Evolutionary conservation across 2,888 invertebrate species (phyloP), one percentile per base, ranked within the genome.

Genomic region (Caenorhabditis macrosperma): DNA sequence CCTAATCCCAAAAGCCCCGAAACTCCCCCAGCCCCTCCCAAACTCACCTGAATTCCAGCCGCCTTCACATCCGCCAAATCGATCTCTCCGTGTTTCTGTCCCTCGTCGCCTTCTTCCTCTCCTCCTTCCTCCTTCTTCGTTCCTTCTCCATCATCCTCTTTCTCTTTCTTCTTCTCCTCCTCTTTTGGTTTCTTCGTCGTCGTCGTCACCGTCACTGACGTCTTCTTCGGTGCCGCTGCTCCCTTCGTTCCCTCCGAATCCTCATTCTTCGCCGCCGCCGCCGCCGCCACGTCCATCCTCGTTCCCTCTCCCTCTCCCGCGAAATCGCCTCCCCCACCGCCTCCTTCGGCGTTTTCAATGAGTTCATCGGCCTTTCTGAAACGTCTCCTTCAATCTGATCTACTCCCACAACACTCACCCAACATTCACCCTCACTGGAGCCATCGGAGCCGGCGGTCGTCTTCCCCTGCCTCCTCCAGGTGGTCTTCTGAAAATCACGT

Each of bases 11-110:
- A 33, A 33, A 33, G 5, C 33, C 33, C 5, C 6, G 5, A 5
- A 7, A 7, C 33, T 33, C 33, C 9, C 33, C 33, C 33, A 33
- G 6, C 33, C 9, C 33, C 33, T 15, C 9, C 6, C 3, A 12
- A 30, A 67, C 55, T 50, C 28, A 77, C 69, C 46, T 69, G 69
- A 50, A 50, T 57, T 26, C 69, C 69, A 9, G 28, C 52, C 0
- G 50, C 54, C 33, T 77, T 77, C 22, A 77, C 59, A 15, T 69
- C 77, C 9, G 64, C 77, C 44, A 69, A 52, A 66, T 68, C 68
- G n/a, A 76, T 68, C 22, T 46, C 57, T 38, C 50, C 68, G 17
- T 48, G n/a, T 28, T 48, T 35, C 17, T 17, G 12, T 12, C 54
- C 60, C 33, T 66, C 66, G 24, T 50, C 48, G 17, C 35, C 72